A percentile compares a stretch with the other conserved stretches of the same genome.
These are phyloP conservation scores for Synergus gifuensis DNA, from an alignment of 2,888 invertebrate genomes.

Conservation along the genomic window DNA sequence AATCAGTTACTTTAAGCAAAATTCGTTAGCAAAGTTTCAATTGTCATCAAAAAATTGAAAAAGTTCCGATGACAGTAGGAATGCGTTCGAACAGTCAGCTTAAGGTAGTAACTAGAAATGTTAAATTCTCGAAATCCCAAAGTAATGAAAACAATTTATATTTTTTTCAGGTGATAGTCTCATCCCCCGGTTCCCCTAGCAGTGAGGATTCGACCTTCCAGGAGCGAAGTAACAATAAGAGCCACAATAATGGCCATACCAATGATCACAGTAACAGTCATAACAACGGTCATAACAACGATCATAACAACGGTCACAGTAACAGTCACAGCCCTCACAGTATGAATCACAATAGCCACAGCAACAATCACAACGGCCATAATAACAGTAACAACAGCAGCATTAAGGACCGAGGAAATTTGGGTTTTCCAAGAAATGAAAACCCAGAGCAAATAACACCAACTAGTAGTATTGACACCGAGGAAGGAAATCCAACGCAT, in stretches of 20 bases:
- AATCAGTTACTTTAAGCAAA: background rate
- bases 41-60: background rate
- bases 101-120: background rate
- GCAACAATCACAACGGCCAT: background rate
- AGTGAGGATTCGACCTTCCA: constrained; percentile 91
- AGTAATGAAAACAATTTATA: background rate
- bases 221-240: constrained; percentile 84
- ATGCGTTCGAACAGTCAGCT: background rate
- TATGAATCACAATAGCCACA: background rate
- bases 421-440: constrained; percentile 55
- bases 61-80: too few relatives aligned
- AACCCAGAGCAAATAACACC: constrained; percentile 80
- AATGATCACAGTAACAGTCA: constrained; percentile 72
- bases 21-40: background rate
- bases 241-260: constrained; percentile 71
- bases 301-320: constrained; percentile 57
- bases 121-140: background rate
- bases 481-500: constrained; percentile 79
- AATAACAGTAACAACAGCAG: constrained; percentile 44
- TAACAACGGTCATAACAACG: constrained; percentile 67
- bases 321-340: constrained; percentile 40
- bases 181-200: constrained; percentile 92
- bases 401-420: constrained; percentile 47
- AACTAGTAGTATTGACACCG: constrained; percentile 81
- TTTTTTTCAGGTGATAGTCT: constrained; percentile 81